Evolutionary conservation across 2,113 vertebrate species (phyloP).

Genomic region (Vidua macroura): DNA sequence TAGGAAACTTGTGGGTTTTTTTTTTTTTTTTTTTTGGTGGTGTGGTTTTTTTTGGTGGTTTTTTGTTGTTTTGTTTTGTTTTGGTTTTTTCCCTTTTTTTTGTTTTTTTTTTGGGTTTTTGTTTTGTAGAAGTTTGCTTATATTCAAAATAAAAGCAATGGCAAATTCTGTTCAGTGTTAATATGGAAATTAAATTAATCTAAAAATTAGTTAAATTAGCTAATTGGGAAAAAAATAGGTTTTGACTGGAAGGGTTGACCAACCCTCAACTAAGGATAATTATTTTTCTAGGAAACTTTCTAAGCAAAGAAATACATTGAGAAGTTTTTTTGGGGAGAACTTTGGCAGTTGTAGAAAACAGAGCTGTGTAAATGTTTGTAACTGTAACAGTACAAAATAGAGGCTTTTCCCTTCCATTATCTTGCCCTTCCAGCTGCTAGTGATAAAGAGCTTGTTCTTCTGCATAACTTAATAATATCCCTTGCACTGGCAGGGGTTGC

Average conservation of each 20-base stretch:
- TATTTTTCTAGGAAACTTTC: background rate
- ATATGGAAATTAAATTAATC: background rate
- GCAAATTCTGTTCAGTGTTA: background rate
- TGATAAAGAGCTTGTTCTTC: conserved; percentile 10
- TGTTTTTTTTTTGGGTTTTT: no score
- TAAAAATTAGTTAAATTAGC: background rate
- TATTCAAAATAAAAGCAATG: background rate
- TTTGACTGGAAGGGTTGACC: background rate
- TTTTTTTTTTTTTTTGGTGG: background rate
- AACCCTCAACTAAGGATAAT: background rate
- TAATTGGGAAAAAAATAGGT: background rate
- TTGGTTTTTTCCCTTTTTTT: no score
- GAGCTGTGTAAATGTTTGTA: background rate
- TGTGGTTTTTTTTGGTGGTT: no score
- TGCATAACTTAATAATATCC: background rate
- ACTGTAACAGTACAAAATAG: background rate
- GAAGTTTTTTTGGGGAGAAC: background rate
- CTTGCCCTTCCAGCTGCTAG: conserved; percentile 30
- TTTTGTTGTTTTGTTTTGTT: background rate
- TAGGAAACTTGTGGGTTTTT: background rate
- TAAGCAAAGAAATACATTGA: background rate
- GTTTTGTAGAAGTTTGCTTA: background rate
- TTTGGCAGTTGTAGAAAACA: background rate
- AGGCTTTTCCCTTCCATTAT: conserved; percentile 38
- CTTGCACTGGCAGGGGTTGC: background rate